These are phyloP conservation scores for Ichneumoninae sp. DNA, from an alignment of 2,888 invertebrate species.

Conservation along the genomic window DNA sequence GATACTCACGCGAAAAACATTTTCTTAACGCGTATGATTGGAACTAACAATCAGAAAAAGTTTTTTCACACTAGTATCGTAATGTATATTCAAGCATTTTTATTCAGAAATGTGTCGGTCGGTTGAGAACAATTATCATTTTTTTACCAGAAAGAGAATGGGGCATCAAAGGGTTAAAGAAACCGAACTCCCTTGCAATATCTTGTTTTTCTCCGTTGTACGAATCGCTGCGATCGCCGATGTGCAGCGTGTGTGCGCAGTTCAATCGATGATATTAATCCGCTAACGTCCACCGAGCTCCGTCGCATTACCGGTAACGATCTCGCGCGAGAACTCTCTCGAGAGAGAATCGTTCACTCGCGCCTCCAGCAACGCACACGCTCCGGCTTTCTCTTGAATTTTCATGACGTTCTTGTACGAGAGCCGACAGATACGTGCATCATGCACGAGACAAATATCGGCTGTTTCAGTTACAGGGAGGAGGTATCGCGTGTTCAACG, in stretches of 20 bases:
- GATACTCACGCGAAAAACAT: too few relatives aligned
- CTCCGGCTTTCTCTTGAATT: conserved; percentile 68
- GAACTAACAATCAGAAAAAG: too few relatives aligned
- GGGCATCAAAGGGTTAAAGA: not conserved
- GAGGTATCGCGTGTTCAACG: not conserved
- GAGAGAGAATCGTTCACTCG: conserved; percentile 53
- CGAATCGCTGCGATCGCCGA: not conserved
- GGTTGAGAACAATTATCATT: too few relatives aligned
- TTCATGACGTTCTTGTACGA: conserved; percentile 52
- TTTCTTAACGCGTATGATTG: too few relatives aligned
- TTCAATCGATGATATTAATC: conserved; percentile 54
- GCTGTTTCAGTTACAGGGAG: not conserved
- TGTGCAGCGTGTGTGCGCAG: conserved; percentile 14
- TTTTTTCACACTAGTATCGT: too few relatives aligned
- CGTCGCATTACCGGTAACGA: conserved; percentile 17
- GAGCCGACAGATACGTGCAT: conserved; percentile 3
- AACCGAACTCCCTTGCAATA: not conserved
- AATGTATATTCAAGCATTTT: too few relatives aligned
- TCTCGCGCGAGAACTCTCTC: conserved; percentile 34
- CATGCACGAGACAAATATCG: conserved; percentile 17
- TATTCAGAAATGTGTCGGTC: too few relatives aligned
- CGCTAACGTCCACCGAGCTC: conserved; percentile 36
- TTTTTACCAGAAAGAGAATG: not conserved
- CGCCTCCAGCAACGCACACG: conserved; percentile 51
- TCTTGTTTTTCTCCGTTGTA: not conserved